Conservation (phyloP, 2,113 vertebrate species). For the Triplophysa siluroides region DNA sequence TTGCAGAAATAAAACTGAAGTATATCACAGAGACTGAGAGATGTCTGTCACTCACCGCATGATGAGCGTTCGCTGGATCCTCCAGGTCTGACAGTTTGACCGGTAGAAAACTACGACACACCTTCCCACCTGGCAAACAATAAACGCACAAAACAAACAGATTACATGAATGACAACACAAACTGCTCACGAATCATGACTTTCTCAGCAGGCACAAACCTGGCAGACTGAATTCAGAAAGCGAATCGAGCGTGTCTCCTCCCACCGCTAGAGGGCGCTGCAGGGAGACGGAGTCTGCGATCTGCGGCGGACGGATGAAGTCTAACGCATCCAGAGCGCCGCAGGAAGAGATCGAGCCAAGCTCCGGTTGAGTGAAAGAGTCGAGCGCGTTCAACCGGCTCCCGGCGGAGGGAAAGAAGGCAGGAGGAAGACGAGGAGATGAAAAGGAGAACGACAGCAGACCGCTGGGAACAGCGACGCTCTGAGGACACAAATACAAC, state of each 20-base stretch:
- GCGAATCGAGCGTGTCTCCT: conserved; percentile 57
- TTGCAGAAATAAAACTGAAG: neutral
- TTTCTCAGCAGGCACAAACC: conserved; percentile 55
- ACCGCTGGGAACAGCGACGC: conserved; percentile 57
- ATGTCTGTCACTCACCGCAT: neutral
- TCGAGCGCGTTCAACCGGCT: conserved; percentile 74
- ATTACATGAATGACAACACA: too few relatives aligned
- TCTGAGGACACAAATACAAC: neutral
- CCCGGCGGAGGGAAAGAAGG: conserved; percentile 69
- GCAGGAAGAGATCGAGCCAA: neutral
- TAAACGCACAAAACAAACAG: neutral
- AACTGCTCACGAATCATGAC: too few relatives aligned
- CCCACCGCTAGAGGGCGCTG: conserved; percentile 28
- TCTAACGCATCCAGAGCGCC: conserved; percentile 73
- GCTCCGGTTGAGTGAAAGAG: conserved; percentile 63
- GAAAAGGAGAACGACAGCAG: conserved; percentile 73
- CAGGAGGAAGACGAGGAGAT: conserved; percentile 77
- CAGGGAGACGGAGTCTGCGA: conserved; percentile 62
- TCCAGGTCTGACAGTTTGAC: conserved; percentile 17
- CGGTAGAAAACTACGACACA: conserved; percentile 36
- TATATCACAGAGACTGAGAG: neutral
- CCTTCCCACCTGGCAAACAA: conserved; percentile 50
- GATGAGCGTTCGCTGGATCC: neutral
- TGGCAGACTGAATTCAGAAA: conserved; percentile 61
- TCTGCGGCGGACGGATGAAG: conserved; percentile 71